Base-by-base conservation (phyloP, 2,888 invertebrate species). In the Erebia epiphron region DNA sequence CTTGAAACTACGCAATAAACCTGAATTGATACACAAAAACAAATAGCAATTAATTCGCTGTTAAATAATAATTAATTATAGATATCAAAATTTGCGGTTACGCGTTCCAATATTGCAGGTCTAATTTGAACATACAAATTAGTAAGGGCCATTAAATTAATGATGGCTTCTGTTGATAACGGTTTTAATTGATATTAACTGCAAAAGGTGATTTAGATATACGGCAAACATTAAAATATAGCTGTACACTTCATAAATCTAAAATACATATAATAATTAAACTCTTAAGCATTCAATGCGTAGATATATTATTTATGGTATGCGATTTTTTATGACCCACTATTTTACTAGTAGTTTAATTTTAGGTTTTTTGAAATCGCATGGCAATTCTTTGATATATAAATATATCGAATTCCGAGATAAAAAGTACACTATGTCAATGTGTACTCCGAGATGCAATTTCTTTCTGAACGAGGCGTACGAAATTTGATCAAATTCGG, bases 121-220 rank as follows among this genome's bases (percentile, higher is more conserved):
- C 18, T 61, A 43, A 61, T 61, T 16, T 43, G 43, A 46, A 43
- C 11, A 43, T 61, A 46, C 18, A 43, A 61, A 61, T 61, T 61
- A 43, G 43, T 43, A 1, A 11, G 43, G 43, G 18, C 18, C 61
- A 46, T 61, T 61, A 43, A 61, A 11, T 1, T 61, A 61, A 61
- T 61, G 43, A 43, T 18, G 43, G 18, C 13, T 61, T 61, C 61
- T 3, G 5, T 16, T 43, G 4, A 61, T 61, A 41, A 18, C 41
- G 9, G n/a, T 46, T 61, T 43, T 16, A 60, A 60, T 60, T 60
- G 60, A 60, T 60, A 60, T 43, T 60, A 1, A 60, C 41, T 60
- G 43, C 16, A n/a, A 10, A n/a, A 2, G 60, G 16, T 41, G 10
- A 60, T 60, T 60, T 41, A 41, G 60, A 60, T 60, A 43, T 41